Evolutionary conservation across 2,113 vertebrate species (phyloP).

Genomic region (Ondatra zibethicus): DNA sequence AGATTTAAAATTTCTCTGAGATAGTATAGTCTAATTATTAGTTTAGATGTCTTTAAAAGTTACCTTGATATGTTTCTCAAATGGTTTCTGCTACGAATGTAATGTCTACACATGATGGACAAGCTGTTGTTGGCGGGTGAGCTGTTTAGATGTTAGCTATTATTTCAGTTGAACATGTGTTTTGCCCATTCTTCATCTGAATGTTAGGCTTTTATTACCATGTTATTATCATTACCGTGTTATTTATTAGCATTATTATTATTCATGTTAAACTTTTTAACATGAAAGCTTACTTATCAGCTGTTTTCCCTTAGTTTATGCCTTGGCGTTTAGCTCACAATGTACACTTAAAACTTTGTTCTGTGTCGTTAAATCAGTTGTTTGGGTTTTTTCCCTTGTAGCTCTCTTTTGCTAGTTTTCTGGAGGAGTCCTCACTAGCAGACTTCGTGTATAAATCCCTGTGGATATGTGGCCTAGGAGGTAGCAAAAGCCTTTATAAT

Average conservation of each 20-base stretch:
- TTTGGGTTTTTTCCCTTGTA: not conserved
- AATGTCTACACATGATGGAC: not conserved
- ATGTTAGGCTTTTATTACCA: not conserved
- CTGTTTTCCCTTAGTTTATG: not conserved
- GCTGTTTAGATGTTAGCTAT: not conserved
- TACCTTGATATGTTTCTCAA: not conserved
- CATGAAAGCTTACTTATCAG: not conserved
- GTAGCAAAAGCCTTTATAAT: not conserved
- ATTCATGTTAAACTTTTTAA: not conserved
- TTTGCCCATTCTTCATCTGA: not conserved
- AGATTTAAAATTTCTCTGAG: not conserved
- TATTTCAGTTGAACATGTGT: not conserved
- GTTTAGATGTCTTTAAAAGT: constrained; percentile 1
- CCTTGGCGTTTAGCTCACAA: not conserved
- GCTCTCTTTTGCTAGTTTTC: not conserved
- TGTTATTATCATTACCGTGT: too few species aligned
- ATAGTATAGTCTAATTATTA: not conserved
- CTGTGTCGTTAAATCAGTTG: not conserved
- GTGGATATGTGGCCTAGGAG: not conserved
- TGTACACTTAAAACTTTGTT: not conserved
- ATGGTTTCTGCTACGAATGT: not conserved
- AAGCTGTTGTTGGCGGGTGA: not conserved
- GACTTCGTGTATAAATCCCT: not conserved
- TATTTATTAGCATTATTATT: too few species aligned
- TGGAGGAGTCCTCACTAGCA: not conserved